Base-by-base conservation (phyloP, 2,797 vertebrate genomes). In the Rhyacichthys aspro region DNA sequence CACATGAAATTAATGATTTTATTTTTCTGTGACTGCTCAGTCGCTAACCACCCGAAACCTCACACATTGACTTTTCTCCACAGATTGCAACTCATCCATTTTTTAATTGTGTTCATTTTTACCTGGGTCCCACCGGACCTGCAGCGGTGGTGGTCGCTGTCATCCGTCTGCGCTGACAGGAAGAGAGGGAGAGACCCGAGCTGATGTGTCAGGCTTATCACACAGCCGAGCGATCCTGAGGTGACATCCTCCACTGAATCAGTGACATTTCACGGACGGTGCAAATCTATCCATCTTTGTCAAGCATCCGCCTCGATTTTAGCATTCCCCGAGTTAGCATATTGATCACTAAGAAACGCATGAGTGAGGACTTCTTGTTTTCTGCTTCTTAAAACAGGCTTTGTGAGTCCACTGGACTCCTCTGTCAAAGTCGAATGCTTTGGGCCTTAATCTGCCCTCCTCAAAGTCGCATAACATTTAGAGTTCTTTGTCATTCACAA, bases 261-360 rank as follows among this genome's bases (percentile, higher is more conserved):
- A 86, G 87, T 94, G 93, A 93, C 93, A 94, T 93, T 94, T 94
- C 91, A 93, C 90, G 92, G 92, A 92, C 89, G 91, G 89, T 90
- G 91, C 89, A 90, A 92, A 94, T 94, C 93, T 93, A 94, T 94
- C 93, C 90, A 85, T 94, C 93, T 93, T 90, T 92, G 92, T 93
- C 91, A 93, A 86, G 84, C 82, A 72, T 82, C 83, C 67, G 69
- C 76, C 90, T 85, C 75, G 66, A 85, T 90, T 92, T 93, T 90
- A 91, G 91, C 91, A 92, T 93, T 92, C 86, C 82, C 76, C 65
- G 79, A 91, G 90, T 94, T 94, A 94, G 91, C 91, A 93, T 93
- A 94, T 93, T 93, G 93, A 93, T 94, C 91, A 92, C 67, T 14
- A 54, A 71, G 83, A 88, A 89, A 84, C 86, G 85, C 88, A 86